A percentile compares a stretch with the other conserved stretches of the same genome.
phyloP scores from a whole-genome alignment of 2,888 invertebrate species.

The Orthosia cruda region DNA sequence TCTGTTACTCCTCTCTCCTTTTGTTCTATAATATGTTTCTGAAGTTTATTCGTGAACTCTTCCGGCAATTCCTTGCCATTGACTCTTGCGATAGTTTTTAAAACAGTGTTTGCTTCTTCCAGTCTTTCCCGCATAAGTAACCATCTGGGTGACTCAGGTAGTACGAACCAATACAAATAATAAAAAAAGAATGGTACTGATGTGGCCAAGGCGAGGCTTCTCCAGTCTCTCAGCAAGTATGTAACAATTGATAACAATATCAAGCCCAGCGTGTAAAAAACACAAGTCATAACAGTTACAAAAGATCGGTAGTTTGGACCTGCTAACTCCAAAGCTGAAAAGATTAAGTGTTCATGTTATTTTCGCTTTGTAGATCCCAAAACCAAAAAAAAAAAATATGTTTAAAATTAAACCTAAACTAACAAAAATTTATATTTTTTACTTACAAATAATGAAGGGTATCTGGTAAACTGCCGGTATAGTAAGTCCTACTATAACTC shows the following conservation, averaged over 20 bases:
- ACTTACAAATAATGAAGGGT: slow-evolving; percentile 98
- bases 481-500: slow-evolving; percentile 97
- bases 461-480: slow-evolving; percentile 98
- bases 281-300: slow-evolving; percentile 97
- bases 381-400: too few species aligned
- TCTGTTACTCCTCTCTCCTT: slow-evolving; percentile 90
- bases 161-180: slow-evolving; percentile 96
- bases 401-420: background rate
- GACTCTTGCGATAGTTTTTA: slow-evolving; percentile 95
- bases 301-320: slow-evolving; percentile 98
- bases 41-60: slow-evolving; percentile 94
- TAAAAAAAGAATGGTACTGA: slow-evolving; percentile 97
- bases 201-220: slow-evolving; percentile 95
- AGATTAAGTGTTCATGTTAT: slow-evolving; percentile 9
- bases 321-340: slow-evolving; percentile 97
- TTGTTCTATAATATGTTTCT: slow-evolving; percentile 94
- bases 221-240: slow-evolving; percentile 96
- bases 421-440: too few species aligned
- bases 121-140: slow-evolving; percentile 96
- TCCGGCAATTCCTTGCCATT: slow-evolving; percentile 95
- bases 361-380: background rate
- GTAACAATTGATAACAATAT: slow-evolving; percentile 96
- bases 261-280: slow-evolving; percentile 97
- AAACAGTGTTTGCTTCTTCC: slow-evolving; percentile 95
- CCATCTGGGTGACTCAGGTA: slow-evolving; percentile 98